A percentile compares a stretch with the other conserved stretches of the same genome.
phyloP scores from a whole-genome alignment of 2,113 vertebrate genomes.

The Gila orcuttii region DNA sequence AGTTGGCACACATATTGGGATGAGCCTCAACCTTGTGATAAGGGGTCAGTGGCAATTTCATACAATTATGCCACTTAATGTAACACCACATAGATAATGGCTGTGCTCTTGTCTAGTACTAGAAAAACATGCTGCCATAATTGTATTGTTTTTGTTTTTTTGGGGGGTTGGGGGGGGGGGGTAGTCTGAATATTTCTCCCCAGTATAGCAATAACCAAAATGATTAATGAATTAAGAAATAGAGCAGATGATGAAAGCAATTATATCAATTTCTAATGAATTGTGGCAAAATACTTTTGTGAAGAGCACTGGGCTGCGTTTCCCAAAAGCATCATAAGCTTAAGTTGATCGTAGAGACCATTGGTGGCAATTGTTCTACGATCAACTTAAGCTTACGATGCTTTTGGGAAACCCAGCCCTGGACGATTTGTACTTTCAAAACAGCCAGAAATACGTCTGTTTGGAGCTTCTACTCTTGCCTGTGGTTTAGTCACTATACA shows the following conservation, averaged over 20 bases:
- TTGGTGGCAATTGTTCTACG: too few relatives aligned
- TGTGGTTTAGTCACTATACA: not conserved
- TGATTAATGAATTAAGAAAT: not conserved
- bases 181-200: not conserved
- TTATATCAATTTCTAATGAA: not conserved
- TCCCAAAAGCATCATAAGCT: too few relatives aligned
- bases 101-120: not conserved
- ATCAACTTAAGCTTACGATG: too few relatives aligned
- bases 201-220: not conserved
- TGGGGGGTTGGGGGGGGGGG: not conserved
- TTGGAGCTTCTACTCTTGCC: not conserved
- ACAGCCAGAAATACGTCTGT: not conserved
- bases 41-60: slow-evolving; percentile 17
- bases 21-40: slow-evolving; percentile 18
- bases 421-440: not conserved
- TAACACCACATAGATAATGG: slow-evolving; percentile 33
- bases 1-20: not conserved
- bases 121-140: not conserved
- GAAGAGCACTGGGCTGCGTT: not conserved
- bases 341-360: too few relatives aligned
- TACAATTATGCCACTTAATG: slow-evolving; percentile 23
- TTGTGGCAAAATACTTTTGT: not conserved
- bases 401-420: too few relatives aligned
- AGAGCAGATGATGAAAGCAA: not conserved
- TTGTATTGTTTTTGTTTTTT: not conserved